Evolutionary conservation across 1,140 invertebrate species (phyloP).

Genomic region (Argopecten irradians): DNA sequence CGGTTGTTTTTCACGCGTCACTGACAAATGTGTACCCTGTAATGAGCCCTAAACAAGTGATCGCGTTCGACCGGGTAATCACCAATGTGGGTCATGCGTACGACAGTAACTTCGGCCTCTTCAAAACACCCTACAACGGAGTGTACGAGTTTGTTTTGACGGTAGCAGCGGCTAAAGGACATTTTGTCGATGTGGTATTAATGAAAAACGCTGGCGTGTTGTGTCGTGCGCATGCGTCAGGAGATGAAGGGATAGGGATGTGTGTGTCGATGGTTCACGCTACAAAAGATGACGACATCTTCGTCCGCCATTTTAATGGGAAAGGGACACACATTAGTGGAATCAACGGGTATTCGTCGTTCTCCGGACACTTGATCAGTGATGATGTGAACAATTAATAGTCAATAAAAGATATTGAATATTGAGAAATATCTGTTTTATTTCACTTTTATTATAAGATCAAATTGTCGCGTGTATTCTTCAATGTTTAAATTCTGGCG

Average conservation of each 20-base stretch:
- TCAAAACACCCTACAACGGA: constrained; percentile 1
- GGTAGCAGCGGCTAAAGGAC: neutral
- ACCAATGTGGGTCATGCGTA: constrained; percentile 16
- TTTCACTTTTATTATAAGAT: no score
- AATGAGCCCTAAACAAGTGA: constrained; percentile 33
- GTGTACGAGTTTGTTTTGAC: constrained; percentile 33
- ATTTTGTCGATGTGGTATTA: constrained; percentile 27
- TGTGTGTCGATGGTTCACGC: constrained; percentile 33
- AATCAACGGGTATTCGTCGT: neutral
- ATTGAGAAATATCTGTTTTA: no score
- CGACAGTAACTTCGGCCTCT: constrained; percentile 27
- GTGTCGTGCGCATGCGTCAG: constrained; percentile 17
- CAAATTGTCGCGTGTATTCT: no score
- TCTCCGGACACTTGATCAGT: constrained; percentile 36
- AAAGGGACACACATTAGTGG: neutral
- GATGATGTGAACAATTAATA: neutral
- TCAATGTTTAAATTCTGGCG: no score
- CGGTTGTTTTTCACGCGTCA: constrained; percentile 20
- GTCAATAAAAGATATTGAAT: neutral
- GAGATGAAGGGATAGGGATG: neutral
- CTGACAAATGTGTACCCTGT: neutral
- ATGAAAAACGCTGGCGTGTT: constrained; percentile 24
- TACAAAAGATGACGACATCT: constrained; percentile 26
- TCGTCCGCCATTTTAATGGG: constrained; percentile 22
- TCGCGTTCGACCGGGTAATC: neutral